Evolutionary conservation across 2,888 invertebrate species (phyloP), one percentile per base, ranked within the genome.

Genomic region (Diachrysia chrysitis): DNA sequence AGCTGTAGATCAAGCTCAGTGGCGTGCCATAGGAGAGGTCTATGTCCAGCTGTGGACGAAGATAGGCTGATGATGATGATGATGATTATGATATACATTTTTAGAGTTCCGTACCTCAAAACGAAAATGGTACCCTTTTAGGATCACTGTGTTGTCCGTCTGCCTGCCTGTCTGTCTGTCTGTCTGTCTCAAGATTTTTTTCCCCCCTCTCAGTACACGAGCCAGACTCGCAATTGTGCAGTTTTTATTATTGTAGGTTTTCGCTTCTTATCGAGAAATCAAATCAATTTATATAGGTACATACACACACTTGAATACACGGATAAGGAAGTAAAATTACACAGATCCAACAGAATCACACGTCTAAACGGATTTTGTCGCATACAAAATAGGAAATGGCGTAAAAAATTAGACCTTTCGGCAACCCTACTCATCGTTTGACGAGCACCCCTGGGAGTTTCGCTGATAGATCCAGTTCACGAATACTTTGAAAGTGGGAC

Each of bases 401-500:
- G 68, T 78, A 83, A 82, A 80, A 82, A 81, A 81, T 73, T 80
- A 68, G 62, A 58, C 51, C 57, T 59, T 60, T 63, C 58, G 68
- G 53, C 62, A 69, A 73, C 78, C 76, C 76, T 73, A 67, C 68
- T 79, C 78, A 75, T 77, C 75, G 73, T 77, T 77, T 74, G 70
- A 72, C 69, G 69, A 63, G 62, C 64, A 56, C 75, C 76, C 72
- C 67, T 65, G 79, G 75, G 76, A 79, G 55, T 59, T 46, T 4
- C 56, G 62, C 71, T 70, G 79, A 76, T 76, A 73, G 76, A 79
- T 77, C 66, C 70, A 78, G 76, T 71, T 68, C 69, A 77, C 74
- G 70, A 71, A 70, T 61, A 69, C 73, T 79, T 72, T 56, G 69
- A 71, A 82, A 83, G 71, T 83, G 66, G 82, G 74, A 17, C 83